Evolutionary conservation across 30 jellyfish, hydroid and myxozoan species (phyloP).

Genomic region (Turritopsis dohrnii): DNA sequence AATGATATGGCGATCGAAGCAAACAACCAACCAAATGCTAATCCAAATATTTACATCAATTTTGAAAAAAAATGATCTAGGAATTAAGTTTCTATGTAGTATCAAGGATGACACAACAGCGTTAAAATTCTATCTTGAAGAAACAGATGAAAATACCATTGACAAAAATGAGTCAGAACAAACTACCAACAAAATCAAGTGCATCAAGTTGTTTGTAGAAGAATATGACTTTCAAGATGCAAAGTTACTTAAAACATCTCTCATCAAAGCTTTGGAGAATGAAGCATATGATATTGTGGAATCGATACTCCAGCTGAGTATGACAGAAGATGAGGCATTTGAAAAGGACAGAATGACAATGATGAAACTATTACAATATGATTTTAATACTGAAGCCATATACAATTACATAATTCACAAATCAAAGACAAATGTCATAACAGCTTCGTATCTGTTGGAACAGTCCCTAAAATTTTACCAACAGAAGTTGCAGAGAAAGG

Average conservation of each 20-base stretch:
- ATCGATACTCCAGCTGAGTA: neutral
- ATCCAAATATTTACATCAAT: neutral
- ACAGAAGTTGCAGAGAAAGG: too few species aligned
- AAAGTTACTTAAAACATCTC: neutral
- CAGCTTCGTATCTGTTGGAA: neutral
- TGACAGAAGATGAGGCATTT: neutral
- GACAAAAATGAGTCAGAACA: neutral
- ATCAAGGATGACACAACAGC: neutral
- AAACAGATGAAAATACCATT: neutral
- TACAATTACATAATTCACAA: neutral
- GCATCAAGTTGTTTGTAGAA: neutral
- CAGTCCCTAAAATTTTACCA: neutral
- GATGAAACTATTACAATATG: neutral
- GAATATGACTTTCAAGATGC: neutral
- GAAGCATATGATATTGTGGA: neutral
- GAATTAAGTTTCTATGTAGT: neutral
- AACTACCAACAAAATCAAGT: neutral
- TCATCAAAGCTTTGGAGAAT: neutral
- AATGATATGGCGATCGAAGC: neutral
- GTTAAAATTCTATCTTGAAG: neutral
- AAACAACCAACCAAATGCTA: neutral
- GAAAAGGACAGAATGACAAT: neutral
- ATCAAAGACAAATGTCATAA: neutral
- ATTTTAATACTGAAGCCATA: neutral
- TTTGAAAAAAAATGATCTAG: neutral